Evolutionary conservation across 1,140 invertebrate species (phyloP), one percentile per base, ranked within the genome.

Genomic region (Drosophila tristis): DNA sequence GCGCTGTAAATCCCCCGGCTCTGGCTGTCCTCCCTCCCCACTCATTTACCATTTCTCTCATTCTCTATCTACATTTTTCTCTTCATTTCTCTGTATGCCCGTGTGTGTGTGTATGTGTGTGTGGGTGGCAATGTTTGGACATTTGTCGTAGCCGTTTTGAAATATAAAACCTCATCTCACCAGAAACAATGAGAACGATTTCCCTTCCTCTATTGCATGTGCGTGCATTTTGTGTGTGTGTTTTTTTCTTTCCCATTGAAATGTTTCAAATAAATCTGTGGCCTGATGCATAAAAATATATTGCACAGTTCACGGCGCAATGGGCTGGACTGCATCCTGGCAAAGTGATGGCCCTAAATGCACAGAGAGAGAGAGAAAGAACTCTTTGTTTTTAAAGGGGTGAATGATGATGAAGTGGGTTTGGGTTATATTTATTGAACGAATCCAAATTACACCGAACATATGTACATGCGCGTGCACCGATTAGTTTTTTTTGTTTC

Each of bases 1-100:
- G 78, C 51, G 73, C 77, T 59, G 29, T 60, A 80, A 76, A 59
- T 80, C 78, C 73, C 73, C 39, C 63, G 68, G 50, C 59, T 72
- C 23, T 39, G 9, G 35, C 35, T 39, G 11, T 39, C 35, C 35
- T 39, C 11, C 11, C 35, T 13, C 11, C 1, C 0, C 26, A 0
- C 11, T 4, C 35, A 4, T 39, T 13, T 11, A 4, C 35, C 35
- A 35, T 35, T 35, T 35, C 31, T 5, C 35, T 13, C 11, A 13
- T 39, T 13, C 35, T 2, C 9, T 13, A 11, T 39, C 35, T 39
- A 5, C 35, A 13, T 39, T 25, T 26, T 13, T 44, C 13, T 15
- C 26, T 23, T 7, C 16, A 16, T 20, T 20, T 20, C 20, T 20
- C 20, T 31, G 5, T 8, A 8, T 7, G 2, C 8, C 7, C 7